Percentiles rank a stretch among this genome's conserved stretches.
These are phyloP conservation scores for Arizona elegans DNA, from an alignment of 2,113 vertebrate species.

Conservation along the genomic window DNA sequence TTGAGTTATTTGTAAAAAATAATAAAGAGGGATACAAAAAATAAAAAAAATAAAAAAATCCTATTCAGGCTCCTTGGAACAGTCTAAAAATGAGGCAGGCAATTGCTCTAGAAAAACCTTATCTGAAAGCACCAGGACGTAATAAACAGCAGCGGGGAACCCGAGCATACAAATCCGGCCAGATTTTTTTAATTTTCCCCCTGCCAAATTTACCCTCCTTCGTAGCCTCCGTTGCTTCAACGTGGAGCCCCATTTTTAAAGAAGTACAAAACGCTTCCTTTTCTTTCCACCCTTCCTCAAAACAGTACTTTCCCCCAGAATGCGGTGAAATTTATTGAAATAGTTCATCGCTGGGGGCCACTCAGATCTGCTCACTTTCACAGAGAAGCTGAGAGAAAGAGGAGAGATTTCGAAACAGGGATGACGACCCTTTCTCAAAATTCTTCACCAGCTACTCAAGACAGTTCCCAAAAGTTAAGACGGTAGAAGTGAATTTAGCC, in stretches of 20 bases:
- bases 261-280: not conserved
- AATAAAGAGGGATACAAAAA: no score
- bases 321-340: not conserved
- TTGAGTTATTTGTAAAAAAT: no score
- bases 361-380: not conserved
- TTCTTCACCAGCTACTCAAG: conserved; percentile 51
- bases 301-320: not conserved
- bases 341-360: not conserved
- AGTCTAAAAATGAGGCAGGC: not conserved
- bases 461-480: conserved; percentile 32
- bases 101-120: not conserved
- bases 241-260: not conserved
- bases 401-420: not conserved
- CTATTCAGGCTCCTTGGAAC: not conserved
- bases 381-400: not conserved
- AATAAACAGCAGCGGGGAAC: not conserved
- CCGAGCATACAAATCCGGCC: not conserved
- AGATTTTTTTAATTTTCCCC: not conserved
- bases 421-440: not conserved
- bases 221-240: not conserved
- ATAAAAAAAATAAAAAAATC: no score
- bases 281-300: not conserved
- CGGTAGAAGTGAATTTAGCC: conserved; percentile 42
- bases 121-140: not conserved
- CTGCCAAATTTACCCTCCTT: not conserved